Evolutionary conservation across 1,140 invertebrate genomes (phyloP), one percentile per base, ranked within the genome.

Genomic region (Paraescarpia echinospica): DNA sequence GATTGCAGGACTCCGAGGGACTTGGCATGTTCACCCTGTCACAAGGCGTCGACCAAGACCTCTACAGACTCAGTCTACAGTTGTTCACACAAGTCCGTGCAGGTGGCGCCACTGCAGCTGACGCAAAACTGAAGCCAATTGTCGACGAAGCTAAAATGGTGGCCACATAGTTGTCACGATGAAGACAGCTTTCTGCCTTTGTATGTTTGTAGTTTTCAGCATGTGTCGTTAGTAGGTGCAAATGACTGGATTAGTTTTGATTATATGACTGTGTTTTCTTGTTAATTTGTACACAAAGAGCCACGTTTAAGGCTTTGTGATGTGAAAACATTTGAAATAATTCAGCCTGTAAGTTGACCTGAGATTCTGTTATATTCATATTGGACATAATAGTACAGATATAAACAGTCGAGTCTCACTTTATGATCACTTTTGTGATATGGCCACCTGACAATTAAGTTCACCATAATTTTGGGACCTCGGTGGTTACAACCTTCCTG

Each of bases 11-110:
- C 22, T 91, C 94, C 90, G 95, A 95, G 59, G 94, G 94, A 33
- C 91, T 93, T 33, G 93, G 94, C 34, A 92, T 95, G 92, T 95
- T 94, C 92, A 93, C 94, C 92, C 92, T 35, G 95, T 94, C 18
- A 31, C 59, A 77, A 77, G 59, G 51, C 14, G 93, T 95, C 89
- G 95, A 96, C 91, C 93, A 94, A n/a, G 95, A 96, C 34, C 93
- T 95, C 34, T 95, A 93, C 89, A 95, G 95, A 94, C 93, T 95
- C 5, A 95, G 95, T 94, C 93, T 95, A 34, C 95, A 95, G 93
- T 93, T 95, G 33, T 94, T 96, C 91, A 33, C 59, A 35, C 91
- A 92, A 34, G 92, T 27, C 48, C n/a, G 77, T 9, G 33, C 92
- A 90, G 59, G 59, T 77, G 59, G 59, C 59, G 59, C 59, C 59